Conservation (phyloP, 35 echinoderm and acorn worm species). For the Antedon bifida region DNA sequence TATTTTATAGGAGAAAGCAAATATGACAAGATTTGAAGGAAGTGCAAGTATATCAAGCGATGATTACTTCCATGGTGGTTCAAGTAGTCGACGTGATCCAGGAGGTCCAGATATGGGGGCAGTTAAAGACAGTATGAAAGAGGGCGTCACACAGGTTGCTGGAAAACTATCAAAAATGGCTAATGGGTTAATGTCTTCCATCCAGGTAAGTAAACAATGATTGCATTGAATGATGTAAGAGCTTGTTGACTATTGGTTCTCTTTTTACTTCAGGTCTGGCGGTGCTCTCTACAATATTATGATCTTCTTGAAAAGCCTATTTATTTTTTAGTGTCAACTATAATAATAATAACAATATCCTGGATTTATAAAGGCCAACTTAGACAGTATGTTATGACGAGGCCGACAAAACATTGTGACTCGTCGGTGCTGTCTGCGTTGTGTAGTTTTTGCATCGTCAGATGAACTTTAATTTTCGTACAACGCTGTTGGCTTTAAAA, state of each 20-base stretch:
- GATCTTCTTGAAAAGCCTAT: too few relatives aligned
- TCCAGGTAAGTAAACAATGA: constrained; percentile 64
- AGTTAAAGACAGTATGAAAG: constrained; percentile 93
- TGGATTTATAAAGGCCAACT: too few relatives aligned
- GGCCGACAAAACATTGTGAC: too few relatives aligned
- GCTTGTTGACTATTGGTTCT: not conserved
- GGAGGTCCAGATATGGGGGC: constrained; percentile 46
- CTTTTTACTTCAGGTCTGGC: too few relatives aligned
- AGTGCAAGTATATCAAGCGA: constrained; percentile 74
- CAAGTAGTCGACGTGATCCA: not conserved
- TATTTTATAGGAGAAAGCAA: constrained; percentile 39
- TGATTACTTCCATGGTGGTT: constrained; percentile 44
- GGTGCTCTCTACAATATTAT: too few relatives aligned
- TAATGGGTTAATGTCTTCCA: constrained; percentile 71
- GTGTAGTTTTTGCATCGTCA: too few relatives aligned
- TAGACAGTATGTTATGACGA: too few relatives aligned
- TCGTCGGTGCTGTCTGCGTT: too few relatives aligned
- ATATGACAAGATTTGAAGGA: constrained; percentile 32
- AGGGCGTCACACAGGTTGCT: constrained; percentile 78
- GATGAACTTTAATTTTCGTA: too few relatives aligned
- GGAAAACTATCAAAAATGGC: constrained; percentile 71
- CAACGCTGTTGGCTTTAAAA: too few relatives aligned
- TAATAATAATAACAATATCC: too few relatives aligned
- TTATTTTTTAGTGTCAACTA: too few relatives aligned
- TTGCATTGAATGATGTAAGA: not conserved